Evolutionary conservation across 1,140 invertebrate genomes (phyloP), one percentile per base, ranked within the genome.

Genomic region (Euborellia annulipes): DNA sequence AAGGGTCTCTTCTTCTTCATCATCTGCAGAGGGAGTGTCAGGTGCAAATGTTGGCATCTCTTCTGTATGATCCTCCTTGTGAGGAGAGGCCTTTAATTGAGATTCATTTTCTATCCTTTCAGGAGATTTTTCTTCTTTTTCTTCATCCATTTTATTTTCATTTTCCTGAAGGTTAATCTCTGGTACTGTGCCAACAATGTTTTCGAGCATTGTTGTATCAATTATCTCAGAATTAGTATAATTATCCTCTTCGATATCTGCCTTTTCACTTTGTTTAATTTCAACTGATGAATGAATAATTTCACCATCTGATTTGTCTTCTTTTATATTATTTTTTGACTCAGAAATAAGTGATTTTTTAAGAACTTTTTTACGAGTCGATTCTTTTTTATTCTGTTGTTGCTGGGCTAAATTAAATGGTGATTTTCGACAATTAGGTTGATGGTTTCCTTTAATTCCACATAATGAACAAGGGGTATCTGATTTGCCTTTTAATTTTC

Each of bases 211-310:
- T 27, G 23, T 6, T 27, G 23, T 27, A 27, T 27, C 23, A 27
- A 27, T 27, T 27, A 27, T 27, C 11, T 27, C 23, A 6, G 23
- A 6, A 11, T 27, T 27, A 6, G 23, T 27, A 27, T 27, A 45
- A 16, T 46, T 38, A 47, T 49, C 30, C 2, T 51, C 45, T 36
- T 52, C 53, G n/a, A 18, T 40, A 11, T 55, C 50, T 42, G 36
- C 53, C 19, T 58, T 57, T 48, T 53, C 56, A 41, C 52, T 53
- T 40, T 60, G 54, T 36, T 61, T 55, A 2, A 60, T 48, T 49
- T 63, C 67, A 55, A 69, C 62, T 32, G 64, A 68, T 38, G 68
- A 11, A 6, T 16, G 7, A 47, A 20, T 8, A 17, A 42, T 30
- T 16, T 16, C 39, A n/a, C 21, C 32, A 7, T 36, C 27, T 1